phyloP scores from a whole-genome alignment of 2,113 vertebrate species.

The Barnardius zonarius region DNA sequence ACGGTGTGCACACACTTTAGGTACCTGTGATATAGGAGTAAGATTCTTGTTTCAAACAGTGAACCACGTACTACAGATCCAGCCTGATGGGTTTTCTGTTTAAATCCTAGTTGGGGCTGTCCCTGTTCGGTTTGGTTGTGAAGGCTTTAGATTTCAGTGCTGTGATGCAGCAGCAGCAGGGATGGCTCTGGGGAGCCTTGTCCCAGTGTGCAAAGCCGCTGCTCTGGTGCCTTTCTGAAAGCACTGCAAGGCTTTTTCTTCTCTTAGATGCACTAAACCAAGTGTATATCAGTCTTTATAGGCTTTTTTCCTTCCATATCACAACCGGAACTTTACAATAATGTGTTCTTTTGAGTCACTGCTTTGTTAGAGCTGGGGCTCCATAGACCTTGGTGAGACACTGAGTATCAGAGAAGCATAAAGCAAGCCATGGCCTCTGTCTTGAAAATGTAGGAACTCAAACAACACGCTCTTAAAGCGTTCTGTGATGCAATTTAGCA shows the following conservation, averaged over 20 bases:
- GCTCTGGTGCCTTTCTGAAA: neutral
- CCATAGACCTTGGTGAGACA: neutral
- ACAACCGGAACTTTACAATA: neutral
- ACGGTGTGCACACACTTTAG: neutral
- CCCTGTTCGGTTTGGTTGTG: neutral
- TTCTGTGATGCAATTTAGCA: neutral
- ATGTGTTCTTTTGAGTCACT: neutral
- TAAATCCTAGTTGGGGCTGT: neutral
- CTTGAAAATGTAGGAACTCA: neutral
- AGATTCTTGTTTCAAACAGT: neutral
- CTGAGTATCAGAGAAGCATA: neutral
- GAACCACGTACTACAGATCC: neutral
- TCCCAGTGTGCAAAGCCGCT: neutral
- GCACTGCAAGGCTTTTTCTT: neutral
- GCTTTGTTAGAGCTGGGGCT: neutral
- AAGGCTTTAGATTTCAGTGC: neutral
- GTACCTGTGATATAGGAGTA: neutral
- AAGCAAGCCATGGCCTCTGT: neutral
- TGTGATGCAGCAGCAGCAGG: neutral
- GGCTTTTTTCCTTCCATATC: neutral
- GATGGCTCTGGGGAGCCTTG: neutral
- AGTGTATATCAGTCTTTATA: neutral
- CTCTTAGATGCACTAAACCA: neutral
- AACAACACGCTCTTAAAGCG: accelerated
- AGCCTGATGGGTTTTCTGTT: neutral